A percentile compares a stretch with the other conserved stretches of the same genome.
Evolutionary conservation across 2,113 vertebrate species (phyloP).

Genomic region (Sitta europaea): DNA sequence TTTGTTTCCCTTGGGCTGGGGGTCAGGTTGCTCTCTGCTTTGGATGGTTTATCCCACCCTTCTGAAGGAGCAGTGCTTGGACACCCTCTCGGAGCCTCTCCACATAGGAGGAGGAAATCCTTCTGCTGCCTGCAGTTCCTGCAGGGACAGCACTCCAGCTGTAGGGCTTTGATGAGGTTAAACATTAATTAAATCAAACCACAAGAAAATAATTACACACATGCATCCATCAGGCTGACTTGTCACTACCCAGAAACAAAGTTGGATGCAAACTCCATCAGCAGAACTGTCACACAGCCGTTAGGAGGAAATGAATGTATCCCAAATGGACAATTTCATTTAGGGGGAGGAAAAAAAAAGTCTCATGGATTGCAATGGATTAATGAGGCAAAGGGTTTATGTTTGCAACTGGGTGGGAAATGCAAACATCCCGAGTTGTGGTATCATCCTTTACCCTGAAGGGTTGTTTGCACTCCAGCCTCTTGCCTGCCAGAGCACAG

Average conservation of each 20-base stretch:
- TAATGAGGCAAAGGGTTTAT: constrained; percentile 76
- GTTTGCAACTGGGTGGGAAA: constrained; percentile 70
- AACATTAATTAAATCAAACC: constrained; percentile 75
- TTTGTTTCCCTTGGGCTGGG: background rate
- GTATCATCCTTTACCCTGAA: constrained; percentile 68
- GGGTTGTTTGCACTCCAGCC: constrained; percentile 18
- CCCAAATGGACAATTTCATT: constrained; percentile 78
- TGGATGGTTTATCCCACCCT: background rate
- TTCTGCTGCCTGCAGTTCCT: constrained; percentile 35
- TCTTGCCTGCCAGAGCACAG: background rate
- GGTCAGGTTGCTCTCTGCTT: background rate
- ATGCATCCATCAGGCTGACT: constrained; percentile 66
- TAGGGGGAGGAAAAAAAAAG: background rate
- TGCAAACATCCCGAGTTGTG: constrained; percentile 55
- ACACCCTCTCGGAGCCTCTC: constrained; percentile 38
- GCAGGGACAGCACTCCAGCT: constrained; percentile 44
- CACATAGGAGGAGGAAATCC: constrained; percentile 22
- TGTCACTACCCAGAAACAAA: constrained; percentile 71
- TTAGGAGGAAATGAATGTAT: constrained; percentile 77
- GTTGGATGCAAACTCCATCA: constrained; percentile 72
- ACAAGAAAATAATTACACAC: constrained; percentile 70
- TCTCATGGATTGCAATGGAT: constrained; percentile 68
- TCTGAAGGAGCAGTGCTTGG: accelerated
- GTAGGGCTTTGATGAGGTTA: constrained; percentile 72
- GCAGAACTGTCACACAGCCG: constrained; percentile 65